Evolutionary conservation across 2,797 vertebrate genomes (phyloP).

Genomic region (Gallirallus australis): DNA sequence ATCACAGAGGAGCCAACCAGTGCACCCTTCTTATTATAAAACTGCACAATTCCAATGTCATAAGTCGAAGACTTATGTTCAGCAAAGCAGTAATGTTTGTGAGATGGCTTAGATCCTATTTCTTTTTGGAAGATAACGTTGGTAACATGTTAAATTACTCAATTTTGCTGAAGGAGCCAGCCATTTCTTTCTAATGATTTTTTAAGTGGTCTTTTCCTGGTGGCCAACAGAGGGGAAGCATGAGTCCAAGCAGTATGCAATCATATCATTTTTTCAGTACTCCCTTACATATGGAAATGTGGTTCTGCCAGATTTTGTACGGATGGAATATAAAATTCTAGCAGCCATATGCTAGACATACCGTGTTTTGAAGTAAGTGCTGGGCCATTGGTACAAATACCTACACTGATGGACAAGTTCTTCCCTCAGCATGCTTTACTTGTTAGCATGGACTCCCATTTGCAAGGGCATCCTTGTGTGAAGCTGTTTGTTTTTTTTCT

Average conservation of each 20-base stretch:
- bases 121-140: neutral
- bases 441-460: neutral
- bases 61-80: neutral
- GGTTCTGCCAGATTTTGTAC: neutral
- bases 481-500: neutral
- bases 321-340: neutral
- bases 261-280: neutral
- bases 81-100: neutral
- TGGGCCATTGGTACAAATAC: neutral
- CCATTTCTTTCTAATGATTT: neutral
- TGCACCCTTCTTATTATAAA: neutral
- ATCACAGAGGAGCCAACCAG: accelerated
- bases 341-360: neutral
- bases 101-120: neutral
- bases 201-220: neutral
- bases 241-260: neutral
- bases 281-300: neutral
- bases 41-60: neutral
- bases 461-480: neutral
- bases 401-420: accelerated
- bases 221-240: neutral
- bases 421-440: neutral
- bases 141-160: neutral
- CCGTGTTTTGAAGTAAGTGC: neutral
- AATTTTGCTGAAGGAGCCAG: neutral